Base-by-base conservation (phyloP, 2,888 invertebrate species). In the Melolontha melolontha region DNA sequence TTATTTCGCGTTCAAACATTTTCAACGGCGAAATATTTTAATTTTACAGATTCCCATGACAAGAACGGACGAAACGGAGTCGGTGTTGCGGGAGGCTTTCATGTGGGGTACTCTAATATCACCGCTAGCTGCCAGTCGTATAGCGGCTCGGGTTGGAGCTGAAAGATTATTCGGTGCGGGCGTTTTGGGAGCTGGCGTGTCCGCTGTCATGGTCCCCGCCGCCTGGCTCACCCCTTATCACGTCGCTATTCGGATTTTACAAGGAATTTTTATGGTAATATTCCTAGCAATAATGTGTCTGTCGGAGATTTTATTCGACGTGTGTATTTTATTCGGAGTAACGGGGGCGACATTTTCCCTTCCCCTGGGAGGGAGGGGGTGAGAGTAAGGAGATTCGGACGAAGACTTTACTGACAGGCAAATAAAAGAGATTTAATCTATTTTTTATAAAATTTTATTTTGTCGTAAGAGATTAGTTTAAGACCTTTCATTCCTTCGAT, bases 211-310 rank as follows among this genome's bases (percentile, higher is more conserved):
- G 77, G 86, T 87, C 1, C 87, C 87, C 22, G 87, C 87, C 0
- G 85, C 86, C 5, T 87, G 87, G 87, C 79, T 86, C 71, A 85
- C 86, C n/a, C 86, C 86, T 1, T 86, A 85, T 52, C 87, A 87
- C 71, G 86, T 87, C 1, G 84, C 85, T 1, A 83, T 87, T 40
- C 81, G 87, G 62, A 82, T 87, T 44, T 79, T 86, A 62, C 87
- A 87, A 77, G 87, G 87, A 71, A 79, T 87, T 69, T 86, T 87
- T 75, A 86, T 87, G 79, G 87, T 87, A 79, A 81, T 52, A 27
- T 52, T 44, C n/a, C 17, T 50, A 50, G 22, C n/a, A 22, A 50
- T 10, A 50, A 17, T 17, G 10, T 22, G 16, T 50, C 22, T 54
- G 16, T 54, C 34, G 10, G 34, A 34, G 34, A 34, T 34, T 34